Evolutionary conservation across 2,113 vertebrate species (phyloP), one percentile per base, ranked within the genome.

Genomic region (Labrus mixtus): DNA sequence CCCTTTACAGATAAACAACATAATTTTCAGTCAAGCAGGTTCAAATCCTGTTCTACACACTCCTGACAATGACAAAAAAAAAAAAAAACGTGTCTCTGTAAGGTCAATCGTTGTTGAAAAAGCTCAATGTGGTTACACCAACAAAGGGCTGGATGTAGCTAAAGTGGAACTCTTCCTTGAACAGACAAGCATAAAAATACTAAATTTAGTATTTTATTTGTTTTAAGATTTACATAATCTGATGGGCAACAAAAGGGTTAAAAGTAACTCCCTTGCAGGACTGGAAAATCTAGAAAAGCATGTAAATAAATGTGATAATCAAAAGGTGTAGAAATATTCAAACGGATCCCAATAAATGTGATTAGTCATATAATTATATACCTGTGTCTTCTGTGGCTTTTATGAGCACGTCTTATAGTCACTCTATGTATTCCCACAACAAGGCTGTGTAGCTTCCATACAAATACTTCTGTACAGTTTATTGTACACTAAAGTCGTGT

Each of bases 261-360:
- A 81, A 57, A 63, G 4, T 16, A 23, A 29, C 25, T 69, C 60
- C 50, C 46, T 63, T 53, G 62, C 60, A 59, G 20, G 55, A 78
- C 72, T 73, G 78, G 76, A 87, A 81, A 73, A 23, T 87, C 84
- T 46, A 41, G 82, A 85, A 83, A 82, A 75, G 20, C 64, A 20
- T 66, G 58, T 7, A 46, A 69, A 68, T 57, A n/a, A 75, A 73
- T 39, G 36, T 23, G n/a, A 66, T 79, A 36, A 59, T 22, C 8
- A n/a, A 12, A 39, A 53, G 22, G 43, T 60, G 25, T 36, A 33
- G 17, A 73, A 58, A 68, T n/a, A 15, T 50, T n/a, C 54, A 11
- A 36, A 45, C 20, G 54, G 25, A 8, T 58, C 36, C n/a, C 2
- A 20, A 19, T 41, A 51, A 41, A 45, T 58, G 3, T 70, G 20